Evolutionary conservation across 1,140 invertebrate genomes (phyloP), one percentile per base, ranked within the genome.

Genomic region (Drosophila kikkawai): DNA sequence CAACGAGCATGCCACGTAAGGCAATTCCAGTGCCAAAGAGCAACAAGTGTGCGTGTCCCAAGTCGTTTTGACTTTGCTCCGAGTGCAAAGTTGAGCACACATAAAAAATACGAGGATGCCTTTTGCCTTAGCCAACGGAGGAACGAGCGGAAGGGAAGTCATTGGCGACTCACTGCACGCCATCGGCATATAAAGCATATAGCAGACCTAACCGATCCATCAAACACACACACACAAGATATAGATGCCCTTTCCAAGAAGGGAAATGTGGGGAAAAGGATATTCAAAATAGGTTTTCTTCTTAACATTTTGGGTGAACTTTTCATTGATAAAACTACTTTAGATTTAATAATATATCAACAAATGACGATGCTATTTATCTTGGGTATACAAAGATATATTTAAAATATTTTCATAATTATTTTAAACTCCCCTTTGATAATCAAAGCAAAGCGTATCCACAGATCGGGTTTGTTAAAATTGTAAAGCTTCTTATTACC

Each of bases 31-130:
- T 77, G 77, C 68, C 56, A 80, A 88, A 81, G 78, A 81, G 74
- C 84, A 88, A 88, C 84, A 81, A 88, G 81, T 85, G 85, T 88
- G 85, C 85, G 85, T 88, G 85, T 88, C 82, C 80, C 85, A 88
- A 88, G 85, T 88, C 85, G 82, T 90, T 88, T 74, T 90, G 79
- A 75, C 78, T 61, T 29, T 51, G 68, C 53, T 56, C 41, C 58
- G 85, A 90, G 85, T 88, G 85, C 85, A 88, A 88, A 88, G 85
- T 88, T 88, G 85, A 88, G 86, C 77, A 73, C 69, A 74, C 51
- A 73, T 50, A 73, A 73, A 41, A 68, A 60, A 74, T 60, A 57
- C 63, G 65, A 71, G 60, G 77, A 48, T 81, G 59, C 58, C 53
- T 78, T 56, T 59, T 36, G 42, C 47, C 56, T 55, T 44, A 34